Conservation (phyloP, 2,888 invertebrate genomes). For the Leucophora obtusa region DNA sequence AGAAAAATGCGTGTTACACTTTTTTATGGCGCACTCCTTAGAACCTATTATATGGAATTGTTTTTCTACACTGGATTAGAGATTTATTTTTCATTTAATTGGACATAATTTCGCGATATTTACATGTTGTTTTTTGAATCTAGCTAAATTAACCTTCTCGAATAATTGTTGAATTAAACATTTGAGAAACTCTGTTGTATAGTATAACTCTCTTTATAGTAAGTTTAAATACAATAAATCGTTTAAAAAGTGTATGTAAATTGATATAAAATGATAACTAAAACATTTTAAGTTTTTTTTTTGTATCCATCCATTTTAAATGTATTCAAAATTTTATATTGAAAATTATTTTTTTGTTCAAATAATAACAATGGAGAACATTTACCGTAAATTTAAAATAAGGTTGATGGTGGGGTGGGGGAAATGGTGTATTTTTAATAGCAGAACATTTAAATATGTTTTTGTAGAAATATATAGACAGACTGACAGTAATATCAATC, state of each 20-base stretch:
- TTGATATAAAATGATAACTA: slow-evolving; percentile 6
- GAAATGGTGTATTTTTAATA: not conserved
- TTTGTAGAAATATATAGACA: slow-evolving; percentile 12
- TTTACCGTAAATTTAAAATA: not conserved
- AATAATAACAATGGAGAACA: not conserved
- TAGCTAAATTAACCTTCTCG: too few relatives aligned
- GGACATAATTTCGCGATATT: too few relatives aligned
- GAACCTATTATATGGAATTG: too few relatives aligned
- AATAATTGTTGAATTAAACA: too few relatives aligned
- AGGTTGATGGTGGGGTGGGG: not conserved
- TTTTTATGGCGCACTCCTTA: too few relatives aligned
- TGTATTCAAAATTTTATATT: not conserved
- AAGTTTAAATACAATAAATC: not conserved
- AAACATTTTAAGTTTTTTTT: not conserved
- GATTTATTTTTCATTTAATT: too few relatives aligned
- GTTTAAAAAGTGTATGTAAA: not conserved
- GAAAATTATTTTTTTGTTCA: not conserved
- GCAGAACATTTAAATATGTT: not conserved
- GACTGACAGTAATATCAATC: not conserved
- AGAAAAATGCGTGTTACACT: too few relatives aligned
- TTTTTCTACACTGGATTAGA: too few relatives aligned
- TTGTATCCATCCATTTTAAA: not conserved
- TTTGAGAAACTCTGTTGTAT: not conserved
- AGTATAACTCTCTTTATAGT: not conserved
- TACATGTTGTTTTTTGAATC: too few relatives aligned